phyloP scores from a whole-genome alignment of 2,797 vertebrate genomes.

The Coreius guichenoti region DNA sequence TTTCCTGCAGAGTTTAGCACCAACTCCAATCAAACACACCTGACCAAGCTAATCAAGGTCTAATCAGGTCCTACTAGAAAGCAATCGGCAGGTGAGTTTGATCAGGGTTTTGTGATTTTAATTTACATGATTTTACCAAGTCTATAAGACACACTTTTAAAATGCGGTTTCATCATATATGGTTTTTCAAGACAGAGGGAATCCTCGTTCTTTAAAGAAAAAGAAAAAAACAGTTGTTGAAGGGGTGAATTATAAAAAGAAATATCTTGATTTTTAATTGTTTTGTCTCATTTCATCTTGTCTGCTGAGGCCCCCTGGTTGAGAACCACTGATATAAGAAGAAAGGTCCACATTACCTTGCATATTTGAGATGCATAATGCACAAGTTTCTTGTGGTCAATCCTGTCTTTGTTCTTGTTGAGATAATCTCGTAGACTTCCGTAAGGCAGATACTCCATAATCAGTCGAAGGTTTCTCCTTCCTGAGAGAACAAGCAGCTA shows the following conservation, averaged over 20 bases:
- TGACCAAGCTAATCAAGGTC: too few species aligned
- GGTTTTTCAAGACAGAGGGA: background rate
- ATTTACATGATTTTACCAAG: background rate
- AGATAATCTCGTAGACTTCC: slow-evolving; percentile 97
- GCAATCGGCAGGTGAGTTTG: too few species aligned
- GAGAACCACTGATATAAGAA: background rate
- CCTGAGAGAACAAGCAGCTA: slow-evolving; percentile 76
- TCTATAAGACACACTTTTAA: background rate
- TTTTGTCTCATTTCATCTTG: background rate
- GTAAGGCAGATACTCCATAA: slow-evolving; percentile 98
- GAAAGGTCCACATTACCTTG: slow-evolving; percentile 81
- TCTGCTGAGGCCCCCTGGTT: background rate
- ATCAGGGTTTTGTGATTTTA: too few species aligned
- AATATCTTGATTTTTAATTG: background rate
- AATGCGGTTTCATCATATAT: background rate
- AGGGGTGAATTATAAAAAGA: background rate
- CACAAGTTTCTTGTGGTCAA: slow-evolving; percentile 92
- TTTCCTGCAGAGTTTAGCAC: too few species aligned
- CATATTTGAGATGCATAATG: slow-evolving; percentile 94
- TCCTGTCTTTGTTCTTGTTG: slow-evolving; percentile 90
- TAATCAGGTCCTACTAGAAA: too few species aligned
- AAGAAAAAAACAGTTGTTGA: background rate
- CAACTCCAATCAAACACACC: too few species aligned
- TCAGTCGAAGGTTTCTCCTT: slow-evolving; percentile 89
- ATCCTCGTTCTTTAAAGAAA: background rate